These are phyloP conservation scores for Lepeophtheirus nordmannii DNA, from an alignment of 2,888 invertebrate genomes.

Conservation along the genomic window DNA sequence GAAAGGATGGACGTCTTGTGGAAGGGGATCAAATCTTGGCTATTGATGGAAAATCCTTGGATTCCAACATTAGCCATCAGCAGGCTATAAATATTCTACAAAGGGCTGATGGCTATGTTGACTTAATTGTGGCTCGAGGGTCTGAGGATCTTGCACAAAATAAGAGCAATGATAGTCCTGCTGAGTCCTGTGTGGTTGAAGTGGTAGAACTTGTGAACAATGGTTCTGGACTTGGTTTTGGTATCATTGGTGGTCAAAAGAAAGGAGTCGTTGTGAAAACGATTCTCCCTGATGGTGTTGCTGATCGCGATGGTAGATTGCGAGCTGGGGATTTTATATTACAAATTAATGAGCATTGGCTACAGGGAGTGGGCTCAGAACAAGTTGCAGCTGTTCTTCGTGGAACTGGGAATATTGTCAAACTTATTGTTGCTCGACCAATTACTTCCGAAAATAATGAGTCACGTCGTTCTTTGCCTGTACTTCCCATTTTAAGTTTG, in stretches of 20 bases:
- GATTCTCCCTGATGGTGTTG: constrained; percentile 89
- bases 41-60: constrained; percentile 52
- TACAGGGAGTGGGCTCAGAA: constrained; percentile 91
- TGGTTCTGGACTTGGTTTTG: constrained; percentile 94
- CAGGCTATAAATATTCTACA: constrained; percentile 60
- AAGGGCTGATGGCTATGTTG: constrained; percentile 53
- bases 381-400: constrained; percentile 77
- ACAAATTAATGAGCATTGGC: constrained; percentile 82
- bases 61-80: constrained; percentile 60
- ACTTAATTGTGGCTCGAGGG: constrained; percentile 46
- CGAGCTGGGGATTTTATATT: constrained; percentile 95
- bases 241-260: constrained; percentile 90
- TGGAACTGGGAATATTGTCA: constrained; percentile 85
- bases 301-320: constrained; percentile 75
- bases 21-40: constrained; percentile 71
- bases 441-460: constrained; percentile 45
- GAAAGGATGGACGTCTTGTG: constrained; percentile 51
- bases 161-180: constrained; percentile 38
- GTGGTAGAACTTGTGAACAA: constrained; percentile 93
- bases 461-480: constrained; percentile 40
- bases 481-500: constrained; percentile 73
- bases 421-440: constrained; percentile 81
- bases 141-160: constrained; percentile 29
- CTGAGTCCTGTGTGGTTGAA: constrained; percentile 99
- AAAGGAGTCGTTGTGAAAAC: constrained; percentile 99